Conservation (phyloP, 2,888 invertebrate species). For the Lasius platythorax region DNA sequence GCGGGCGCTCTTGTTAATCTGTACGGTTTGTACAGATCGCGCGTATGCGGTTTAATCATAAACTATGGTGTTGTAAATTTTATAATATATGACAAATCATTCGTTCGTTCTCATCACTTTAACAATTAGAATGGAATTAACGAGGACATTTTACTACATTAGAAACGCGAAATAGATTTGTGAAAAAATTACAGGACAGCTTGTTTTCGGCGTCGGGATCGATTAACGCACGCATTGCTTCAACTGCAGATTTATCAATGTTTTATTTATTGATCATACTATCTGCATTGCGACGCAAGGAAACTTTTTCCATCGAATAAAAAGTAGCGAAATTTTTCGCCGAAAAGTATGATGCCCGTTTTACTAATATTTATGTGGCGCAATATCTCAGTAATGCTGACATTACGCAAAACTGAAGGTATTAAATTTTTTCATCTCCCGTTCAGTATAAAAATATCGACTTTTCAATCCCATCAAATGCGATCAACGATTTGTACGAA, state of each 20-base stretch:
- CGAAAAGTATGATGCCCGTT: constrained; percentile 41
- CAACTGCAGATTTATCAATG: constrained; percentile 63
- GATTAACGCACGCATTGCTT: constrained; percentile 62
- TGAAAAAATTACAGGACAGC: not conserved
- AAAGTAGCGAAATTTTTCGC: constrained; percentile 70
- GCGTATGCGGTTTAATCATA: constrained; percentile 4
- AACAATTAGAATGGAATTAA: constrained; percentile 10
- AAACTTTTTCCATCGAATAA: constrained; percentile 72
- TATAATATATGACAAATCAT: not conserved
- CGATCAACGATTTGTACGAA: constrained; percentile 1
- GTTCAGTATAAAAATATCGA: constrained; percentile 37
- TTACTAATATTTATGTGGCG: not conserved
- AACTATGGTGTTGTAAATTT: not conserved
- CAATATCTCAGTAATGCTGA: constrained; percentile 35
- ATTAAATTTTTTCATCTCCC: not conserved
- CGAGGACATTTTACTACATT: not conserved
- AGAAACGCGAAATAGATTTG: not conserved
- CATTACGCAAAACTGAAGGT: not conserved
- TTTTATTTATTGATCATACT: constrained; percentile 66
- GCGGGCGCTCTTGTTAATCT: constrained; percentile 37
- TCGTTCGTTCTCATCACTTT: not conserved
- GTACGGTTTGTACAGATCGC: constrained; percentile 33
- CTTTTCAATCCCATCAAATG: constrained; percentile 9
- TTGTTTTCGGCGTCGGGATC: not conserved
- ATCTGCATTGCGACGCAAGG: constrained; percentile 39